phyloP scores from a whole-genome alignment of 2,888 invertebrate genomes.

The Ceramica pisi region DNA sequence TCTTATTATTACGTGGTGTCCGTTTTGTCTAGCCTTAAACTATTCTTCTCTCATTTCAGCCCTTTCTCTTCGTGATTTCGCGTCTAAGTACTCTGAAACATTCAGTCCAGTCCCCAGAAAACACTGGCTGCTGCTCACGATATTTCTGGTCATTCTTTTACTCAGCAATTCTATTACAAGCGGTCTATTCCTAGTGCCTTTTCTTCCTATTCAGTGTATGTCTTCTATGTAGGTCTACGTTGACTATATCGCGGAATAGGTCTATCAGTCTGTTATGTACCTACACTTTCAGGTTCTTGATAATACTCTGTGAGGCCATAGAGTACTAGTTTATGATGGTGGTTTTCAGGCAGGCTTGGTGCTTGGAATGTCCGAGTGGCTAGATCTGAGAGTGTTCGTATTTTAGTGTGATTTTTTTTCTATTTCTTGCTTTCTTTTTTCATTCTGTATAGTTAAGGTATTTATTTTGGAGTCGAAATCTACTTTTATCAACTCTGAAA shows the following conservation, averaged over 20 bases:
- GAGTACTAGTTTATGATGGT: background rate
- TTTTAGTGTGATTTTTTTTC: background rate
- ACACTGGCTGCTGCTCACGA: no score
- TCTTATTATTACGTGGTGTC: no score
- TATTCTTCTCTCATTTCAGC: no score
- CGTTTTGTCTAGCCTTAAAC: no score
- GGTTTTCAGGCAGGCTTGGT: background rate
- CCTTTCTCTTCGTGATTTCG: no score
- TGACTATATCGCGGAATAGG: background rate
- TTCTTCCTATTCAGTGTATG: background rate
- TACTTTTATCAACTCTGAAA: background rate
- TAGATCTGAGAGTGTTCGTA: background rate
- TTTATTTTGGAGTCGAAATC: background rate
- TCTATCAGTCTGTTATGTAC: conserved; percentile 2
- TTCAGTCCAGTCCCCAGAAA: no score
- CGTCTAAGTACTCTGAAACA: no score
- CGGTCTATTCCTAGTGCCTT: conserved; percentile 12
- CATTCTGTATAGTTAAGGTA: background rate
- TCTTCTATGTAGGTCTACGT: conserved; percentile 14
- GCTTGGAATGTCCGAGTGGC: background rate
- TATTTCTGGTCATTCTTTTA: no score
- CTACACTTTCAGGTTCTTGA: background rate
- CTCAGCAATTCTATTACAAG: background rate
- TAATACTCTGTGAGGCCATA: background rate
- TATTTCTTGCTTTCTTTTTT: background rate